Evolutionary conservation across 2,113 vertebrate genomes (phyloP).

Genomic region (Antigone vipio): DNA sequence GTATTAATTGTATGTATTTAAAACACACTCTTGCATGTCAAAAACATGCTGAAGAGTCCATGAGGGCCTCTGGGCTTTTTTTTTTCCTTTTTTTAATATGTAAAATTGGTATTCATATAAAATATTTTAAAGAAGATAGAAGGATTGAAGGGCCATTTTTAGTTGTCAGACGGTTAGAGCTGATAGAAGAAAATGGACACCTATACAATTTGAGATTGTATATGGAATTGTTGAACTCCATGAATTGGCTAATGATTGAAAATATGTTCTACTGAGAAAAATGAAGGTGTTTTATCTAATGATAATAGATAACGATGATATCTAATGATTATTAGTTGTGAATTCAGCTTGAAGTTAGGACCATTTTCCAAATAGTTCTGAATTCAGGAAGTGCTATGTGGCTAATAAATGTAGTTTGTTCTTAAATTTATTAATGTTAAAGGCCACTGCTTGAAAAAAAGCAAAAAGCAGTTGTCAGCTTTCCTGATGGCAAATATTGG

Average conservation of each 20-base stretch:
- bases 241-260: neutral
- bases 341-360: neutral
- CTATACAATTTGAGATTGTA: neutral
- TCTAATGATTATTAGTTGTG: neutral
- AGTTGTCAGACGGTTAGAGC: neutral
- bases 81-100: neutral
- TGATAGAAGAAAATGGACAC: neutral
- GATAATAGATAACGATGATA: neutral
- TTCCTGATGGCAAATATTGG: neutral
- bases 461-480: neutral
- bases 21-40: neutral
- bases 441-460: neutral
- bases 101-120: neutral
- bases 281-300: neutral
- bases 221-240: neutral
- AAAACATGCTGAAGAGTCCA: neutral
- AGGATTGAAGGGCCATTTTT: neutral
- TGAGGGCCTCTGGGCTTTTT: neutral
- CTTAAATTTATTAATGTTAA: neutral
- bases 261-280: neutral
- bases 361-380: neutral
- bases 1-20: neutral
- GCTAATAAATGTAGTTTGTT: neutral
- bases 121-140: neutral
- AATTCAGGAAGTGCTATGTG: neutral